Base-by-base conservation (phyloP, 2,888 invertebrate species). In the Metellina segmentata region DNA sequence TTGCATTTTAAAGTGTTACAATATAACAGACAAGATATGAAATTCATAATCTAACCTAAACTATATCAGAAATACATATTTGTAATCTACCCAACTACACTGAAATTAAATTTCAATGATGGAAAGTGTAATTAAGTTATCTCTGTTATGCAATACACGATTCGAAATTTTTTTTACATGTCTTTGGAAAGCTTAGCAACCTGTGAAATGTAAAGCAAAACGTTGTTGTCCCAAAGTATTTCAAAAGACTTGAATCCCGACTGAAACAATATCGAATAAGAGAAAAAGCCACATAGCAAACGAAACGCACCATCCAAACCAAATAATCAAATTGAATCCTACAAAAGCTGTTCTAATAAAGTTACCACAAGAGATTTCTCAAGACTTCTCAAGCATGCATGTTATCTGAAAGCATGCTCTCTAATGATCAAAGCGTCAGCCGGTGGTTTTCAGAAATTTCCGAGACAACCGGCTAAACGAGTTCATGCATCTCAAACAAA, bases 361-460 rank as follows among this genome's bases (percentile, higher is more conserved):
- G 34, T 34, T 34, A 61, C 61, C 61, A 16, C 61, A 9, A 6
- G 61, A 61, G 11, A 61, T 61, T 61, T 61, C 13, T 61, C 61
- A 61, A 61, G 61, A 61, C 61, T 61, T 11, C 13, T 61, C 61
- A 16, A 61, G 61, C 61, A 61, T 61, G 61, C 79, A 81, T 81
- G 79, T 61, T 48, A 78, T 49, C n/a, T 78, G 52, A 6, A 78
- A 52, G 51, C 61, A 9, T n/a, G 11, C 61, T 61, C 53, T 34
- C 19, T 20, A 81, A 19, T 61, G 11, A 11, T 49, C 79, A 81
- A 11, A 81, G 61, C 61, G 61, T 20, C 34, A 34, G 34, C 34
- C 34, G 34, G 34, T 34, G 34, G 34, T 34, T 34, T 34, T 34
- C 34, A 61, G 61, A 61, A 61, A 61, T 11, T 49, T 19, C 61